Base-by-base conservation (phyloP, 2,888 invertebrate species). In the Drosophila parthenogenetica region DNA sequence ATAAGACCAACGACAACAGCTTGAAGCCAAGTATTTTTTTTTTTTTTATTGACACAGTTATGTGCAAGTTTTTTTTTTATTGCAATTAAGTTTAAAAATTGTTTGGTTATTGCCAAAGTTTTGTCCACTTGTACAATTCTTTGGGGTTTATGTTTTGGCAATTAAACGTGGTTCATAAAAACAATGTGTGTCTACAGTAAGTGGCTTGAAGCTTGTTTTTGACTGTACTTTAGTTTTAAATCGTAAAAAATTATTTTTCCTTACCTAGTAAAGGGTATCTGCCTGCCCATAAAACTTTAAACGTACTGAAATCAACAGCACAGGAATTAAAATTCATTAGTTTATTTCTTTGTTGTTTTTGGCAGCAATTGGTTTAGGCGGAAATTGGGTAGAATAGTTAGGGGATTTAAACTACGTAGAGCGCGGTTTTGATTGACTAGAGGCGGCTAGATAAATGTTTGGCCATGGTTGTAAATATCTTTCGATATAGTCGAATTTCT, bases 371-470 rank as follows among this genome's bases (percentile, higher is more conserved):
- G 45, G 35, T 51, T 42, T 25, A 45, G 16, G 14, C 11, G 37
- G 22, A 35, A 55, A 16, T 40, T 16, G 25, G 2, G 32, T 10
- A 25, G 13, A 39, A 14, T 14, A 14, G 46, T 14, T 13, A 22
- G 53, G 35, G 57, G 58, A 73, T 64, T 73, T 50, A 37, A 64
- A 62, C 75, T 64, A 67, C 66, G 60, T 75, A 54, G 48, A 61
- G 49, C 62, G 64, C 65, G 61, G 62, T 79, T 29, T 77, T 79
- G 76, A 75, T 75, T 74, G 75, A 77, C 75, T 77, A 57, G 32
- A 75, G 63, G 55, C 71, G 64, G 67, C 37, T n/a, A 29, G 29
- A 61, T 53, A 63, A 74, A 61, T 75, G 62, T 64, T 71, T 59
- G 43, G 25, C 49, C 29, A 54, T 46, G 60, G 62, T 63, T 60